Percentiles rank a stretch among this genome's conserved stretches.
These are phyloP conservation scores for Alauda arvensis DNA, from an alignment of 2,797 vertebrate species.

Conservation along the genomic window DNA sequence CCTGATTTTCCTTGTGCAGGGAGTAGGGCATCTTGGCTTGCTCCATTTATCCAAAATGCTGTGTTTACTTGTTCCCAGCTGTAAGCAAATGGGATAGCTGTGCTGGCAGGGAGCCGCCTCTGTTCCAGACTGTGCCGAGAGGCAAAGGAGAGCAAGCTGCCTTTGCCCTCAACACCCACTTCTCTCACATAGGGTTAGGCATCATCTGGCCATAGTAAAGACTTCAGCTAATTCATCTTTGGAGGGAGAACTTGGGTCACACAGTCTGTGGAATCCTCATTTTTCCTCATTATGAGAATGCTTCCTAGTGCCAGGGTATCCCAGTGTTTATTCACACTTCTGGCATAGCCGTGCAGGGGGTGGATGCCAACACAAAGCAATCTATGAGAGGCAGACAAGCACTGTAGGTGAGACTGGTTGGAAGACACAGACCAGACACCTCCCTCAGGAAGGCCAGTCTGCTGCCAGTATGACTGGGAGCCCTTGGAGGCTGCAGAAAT, in stretches of 20 bases:
- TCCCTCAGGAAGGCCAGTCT: not conserved
- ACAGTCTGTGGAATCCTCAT: conserved; percentile 59
- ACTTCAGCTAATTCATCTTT: conserved; percentile 43
- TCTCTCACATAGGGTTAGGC: not conserved
- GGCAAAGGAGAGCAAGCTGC: not conserved
- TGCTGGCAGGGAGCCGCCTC: not conserved
- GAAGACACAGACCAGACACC: conserved; percentile 2
- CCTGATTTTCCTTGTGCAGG: not conserved
- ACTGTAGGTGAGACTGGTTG: conserved; percentile 42
- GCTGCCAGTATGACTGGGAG: not conserved
- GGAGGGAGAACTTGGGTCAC: conserved; percentile 66
- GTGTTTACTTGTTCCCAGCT: conserved; percentile 16
- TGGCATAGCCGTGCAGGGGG: conserved; percentile 7
- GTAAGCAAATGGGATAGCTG: conserved; percentile 8
- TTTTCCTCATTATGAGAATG: conserved; percentile 66
- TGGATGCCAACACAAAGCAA: conserved; percentile 40
- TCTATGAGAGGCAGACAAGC: conserved; percentile 51
- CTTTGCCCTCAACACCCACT: not conserved
- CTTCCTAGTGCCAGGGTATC: conserved; percentile 45
- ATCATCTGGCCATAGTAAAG: conserved; percentile 21
- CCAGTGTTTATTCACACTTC: conserved; percentile 59
- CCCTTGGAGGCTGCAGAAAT: not conserved
- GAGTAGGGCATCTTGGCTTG: not conserved
- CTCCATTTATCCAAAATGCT: not conserved
- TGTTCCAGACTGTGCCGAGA: not conserved